Evolutionary conservation across 2,888 invertebrate species (phyloP).

Genomic region (Noctua pronuba): DNA sequence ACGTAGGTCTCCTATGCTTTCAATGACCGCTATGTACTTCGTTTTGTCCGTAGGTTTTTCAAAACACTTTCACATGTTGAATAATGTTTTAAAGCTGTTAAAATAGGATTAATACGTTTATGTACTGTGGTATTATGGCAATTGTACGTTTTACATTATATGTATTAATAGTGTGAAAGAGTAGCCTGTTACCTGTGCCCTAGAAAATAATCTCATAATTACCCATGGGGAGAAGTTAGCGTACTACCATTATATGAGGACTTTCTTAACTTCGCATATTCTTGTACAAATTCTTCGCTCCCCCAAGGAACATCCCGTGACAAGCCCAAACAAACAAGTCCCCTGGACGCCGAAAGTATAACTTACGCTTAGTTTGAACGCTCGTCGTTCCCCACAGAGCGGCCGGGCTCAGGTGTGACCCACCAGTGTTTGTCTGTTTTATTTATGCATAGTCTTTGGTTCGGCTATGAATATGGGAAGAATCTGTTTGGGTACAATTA

Average conservation of each 20-base stretch:
- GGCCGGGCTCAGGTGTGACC: constrained; percentile 11
- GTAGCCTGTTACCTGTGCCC: background rate
- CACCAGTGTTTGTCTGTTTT: constrained; percentile 18
- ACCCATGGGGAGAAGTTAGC: background rate
- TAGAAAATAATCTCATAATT: background rate
- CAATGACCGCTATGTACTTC: too few species aligned
- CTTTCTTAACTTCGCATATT: background rate
- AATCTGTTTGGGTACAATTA: background rate
- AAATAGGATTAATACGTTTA: background rate
- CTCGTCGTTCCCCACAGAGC: background rate
- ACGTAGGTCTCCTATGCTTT: too few species aligned
- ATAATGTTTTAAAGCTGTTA: background rate
- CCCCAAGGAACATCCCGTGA: background rate
- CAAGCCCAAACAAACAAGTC: constrained; percentile 23
- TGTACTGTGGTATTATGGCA: background rate
- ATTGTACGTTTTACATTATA: background rate
- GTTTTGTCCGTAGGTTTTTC: too few species aligned
- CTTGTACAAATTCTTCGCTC: background rate
- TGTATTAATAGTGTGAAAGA: too few species aligned
- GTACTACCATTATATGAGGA: background rate
- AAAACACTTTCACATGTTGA: background rate
- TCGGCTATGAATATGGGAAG: constrained; percentile 1
- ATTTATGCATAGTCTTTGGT: constrained; percentile 15
- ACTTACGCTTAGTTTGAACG: constrained; percentile 22
- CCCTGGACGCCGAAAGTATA: constrained; percentile 4